These are phyloP conservation scores for Cephalotes varians DNA, from an alignment of 2,888 invertebrate species.

Conservation along the genomic window DNA sequence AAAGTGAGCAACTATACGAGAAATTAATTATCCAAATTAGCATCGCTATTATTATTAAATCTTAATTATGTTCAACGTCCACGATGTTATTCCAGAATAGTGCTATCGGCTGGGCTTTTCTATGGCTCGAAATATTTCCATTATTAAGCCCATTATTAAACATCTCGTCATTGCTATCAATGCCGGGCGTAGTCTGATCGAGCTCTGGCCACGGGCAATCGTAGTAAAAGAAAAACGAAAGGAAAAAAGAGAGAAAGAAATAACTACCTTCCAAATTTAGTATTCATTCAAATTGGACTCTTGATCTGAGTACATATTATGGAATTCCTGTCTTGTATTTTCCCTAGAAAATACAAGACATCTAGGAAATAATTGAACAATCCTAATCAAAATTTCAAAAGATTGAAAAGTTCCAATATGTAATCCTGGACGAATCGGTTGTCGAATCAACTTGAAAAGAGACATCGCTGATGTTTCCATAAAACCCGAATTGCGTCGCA, in stretches of 20 bases:
- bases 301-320: no score
- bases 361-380: no score
- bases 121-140: slow-evolving; percentile 62
- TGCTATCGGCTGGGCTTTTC: slow-evolving; percentile 56
- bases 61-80: slow-evolving; percentile 62
- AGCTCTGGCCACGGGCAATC: slow-evolving; percentile 41
- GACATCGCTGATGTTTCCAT: slow-evolving; percentile 44
- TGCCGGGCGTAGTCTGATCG: background rate
- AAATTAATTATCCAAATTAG: slow-evolving; percentile 68
- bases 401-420: no score
- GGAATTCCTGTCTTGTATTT: no score
- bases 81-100: slow-evolving; percentile 52
- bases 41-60: slow-evolving; percentile 61
- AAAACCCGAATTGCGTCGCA: background rate
- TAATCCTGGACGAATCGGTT: slow-evolving; percentile 33
- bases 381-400: no score
- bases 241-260: slow-evolving; percentile 8
- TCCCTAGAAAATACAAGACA: no score
- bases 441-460: slow-evolving; percentile 50
- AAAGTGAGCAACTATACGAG: slow-evolving; percentile 28
- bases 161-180: slow-evolving; percentile 19
- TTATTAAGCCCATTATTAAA: slow-evolving; percentile 48
- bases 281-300: slow-evolving; percentile 65
- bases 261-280: slow-evolving; percentile 41
- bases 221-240: slow-evolving; percentile 32